Conservation (phyloP, 64 coral and sea anemone species). For the Exaiptasia diaphana region DNA sequence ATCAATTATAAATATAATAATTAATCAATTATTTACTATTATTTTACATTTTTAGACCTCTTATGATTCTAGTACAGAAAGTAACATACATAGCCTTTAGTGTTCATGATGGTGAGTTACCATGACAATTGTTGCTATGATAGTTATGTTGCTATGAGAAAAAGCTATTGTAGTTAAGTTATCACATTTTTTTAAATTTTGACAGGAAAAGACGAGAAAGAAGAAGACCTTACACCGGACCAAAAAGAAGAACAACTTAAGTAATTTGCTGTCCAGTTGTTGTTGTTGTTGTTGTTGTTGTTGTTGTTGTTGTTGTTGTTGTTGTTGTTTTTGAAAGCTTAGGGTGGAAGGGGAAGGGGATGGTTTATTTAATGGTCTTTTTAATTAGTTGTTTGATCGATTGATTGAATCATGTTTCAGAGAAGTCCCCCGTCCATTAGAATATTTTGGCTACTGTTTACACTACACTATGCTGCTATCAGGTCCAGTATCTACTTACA, state of each 20-base stretch:
- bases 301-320: not conserved
- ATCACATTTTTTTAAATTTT: not conserved
- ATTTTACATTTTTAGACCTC: slow-evolving; percentile 43
- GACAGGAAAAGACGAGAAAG: slow-evolving; percentile 52
- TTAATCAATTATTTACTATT: not conserved
- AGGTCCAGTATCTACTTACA: slow-evolving; percentile 69
- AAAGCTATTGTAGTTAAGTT: too few species aligned
- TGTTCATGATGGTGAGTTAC: slow-evolving; percentile 76
- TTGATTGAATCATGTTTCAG: not conserved
- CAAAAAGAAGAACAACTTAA: slow-evolving; percentile 62
- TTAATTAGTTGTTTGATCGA: not conserved
- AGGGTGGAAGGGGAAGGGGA: not conserved
- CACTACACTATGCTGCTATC: slow-evolving; percentile 75
- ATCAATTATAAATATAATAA: not conserved
- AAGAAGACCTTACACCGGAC: slow-evolving; percentile 41
- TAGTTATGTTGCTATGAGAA: too few species aligned
- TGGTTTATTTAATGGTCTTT: not conserved
- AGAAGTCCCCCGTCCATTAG: slow-evolving; percentile 44
- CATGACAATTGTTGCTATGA: too few species aligned
- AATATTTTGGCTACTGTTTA: slow-evolving; percentile 68
- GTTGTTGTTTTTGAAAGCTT: not conserved
- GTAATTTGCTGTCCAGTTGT: slow-evolving; percentile 23
- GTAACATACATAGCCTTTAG: slow-evolving; percentile 76
- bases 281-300: not conserved
- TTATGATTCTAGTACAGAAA: slow-evolving; percentile 80